A percentile compares a stretch with the other conserved stretches of the same genome.
Evolutionary conservation across 2,888 invertebrate species (phyloP).

Genomic region (Erynnis tages): DNA sequence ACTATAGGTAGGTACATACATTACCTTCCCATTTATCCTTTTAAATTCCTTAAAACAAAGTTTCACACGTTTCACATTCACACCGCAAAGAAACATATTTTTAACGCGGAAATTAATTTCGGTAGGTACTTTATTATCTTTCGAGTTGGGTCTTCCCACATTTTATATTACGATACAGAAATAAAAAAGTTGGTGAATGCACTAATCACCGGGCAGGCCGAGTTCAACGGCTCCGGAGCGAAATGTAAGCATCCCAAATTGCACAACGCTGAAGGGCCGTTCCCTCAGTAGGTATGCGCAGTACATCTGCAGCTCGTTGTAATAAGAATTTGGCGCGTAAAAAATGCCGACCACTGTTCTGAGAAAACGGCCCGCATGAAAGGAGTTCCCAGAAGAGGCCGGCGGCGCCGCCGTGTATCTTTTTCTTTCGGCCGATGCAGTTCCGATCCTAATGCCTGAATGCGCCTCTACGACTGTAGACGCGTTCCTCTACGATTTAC

Average conservation of each 20-base stretch:
- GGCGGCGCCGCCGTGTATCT: conserved; percentile 36
- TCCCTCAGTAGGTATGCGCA: conserved; percentile 44
- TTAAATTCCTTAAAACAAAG: too few species aligned
- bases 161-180: conserved; percentile 8
- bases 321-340: conserved; percentile 58
- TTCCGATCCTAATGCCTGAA: conserved; percentile 21
- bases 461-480: neutral
- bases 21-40: too few species aligned
- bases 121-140: neutral
- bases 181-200: conserved; percentile 17
- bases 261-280: conserved; percentile 39
- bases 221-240: conserved; percentile 43
- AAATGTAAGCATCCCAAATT: conserved; percentile 44
- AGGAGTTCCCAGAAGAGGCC: conserved; percentile 51
- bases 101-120: neutral
- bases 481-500: neutral
- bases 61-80: neutral
- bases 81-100: neutral
- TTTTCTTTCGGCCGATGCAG: conserved; percentile 32
- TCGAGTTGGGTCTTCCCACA: conserved; percentile 8
- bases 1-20: too few species aligned
- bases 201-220: conserved; percentile 22
- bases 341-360: conserved; percentile 45
- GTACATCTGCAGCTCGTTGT: conserved; percentile 41
- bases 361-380: conserved; percentile 48